phyloP scores from a whole-genome alignment of 2,888 invertebrate genomes.

The Dusona sp. region DNA sequence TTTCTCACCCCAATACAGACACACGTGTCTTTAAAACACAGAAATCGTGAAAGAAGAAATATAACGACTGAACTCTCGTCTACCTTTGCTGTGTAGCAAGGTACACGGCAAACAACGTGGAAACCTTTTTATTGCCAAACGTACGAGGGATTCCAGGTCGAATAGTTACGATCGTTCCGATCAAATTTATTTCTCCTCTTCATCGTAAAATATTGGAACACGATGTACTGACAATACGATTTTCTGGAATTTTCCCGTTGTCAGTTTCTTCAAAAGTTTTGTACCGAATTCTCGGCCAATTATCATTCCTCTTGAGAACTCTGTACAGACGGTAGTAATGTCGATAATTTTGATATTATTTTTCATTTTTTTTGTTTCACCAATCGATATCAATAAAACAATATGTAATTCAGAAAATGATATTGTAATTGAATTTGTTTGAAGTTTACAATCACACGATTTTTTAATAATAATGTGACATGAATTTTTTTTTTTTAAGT shows the following conservation, averaged over 20 bases:
- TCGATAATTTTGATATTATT: too few species aligned
- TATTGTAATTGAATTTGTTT: neutral
- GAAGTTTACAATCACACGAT: neutral
- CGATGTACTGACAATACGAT: neutral
- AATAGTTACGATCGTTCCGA: neutral
- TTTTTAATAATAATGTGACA: neutral
- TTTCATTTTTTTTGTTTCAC: neutral
- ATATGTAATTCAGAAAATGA: neutral
- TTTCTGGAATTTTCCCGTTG: neutral
- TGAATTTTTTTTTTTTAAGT: neutral
- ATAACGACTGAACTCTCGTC: constrained; percentile 40
- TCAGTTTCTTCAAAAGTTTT: neutral
- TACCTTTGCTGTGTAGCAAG: constrained; percentile 56
- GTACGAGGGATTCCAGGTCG: constrained; percentile 19
- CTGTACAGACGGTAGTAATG: neutral
- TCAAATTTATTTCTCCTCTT: neutral
- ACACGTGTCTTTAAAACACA: constrained; percentile 4
- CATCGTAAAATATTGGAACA: neutral
- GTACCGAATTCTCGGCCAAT: neutral
- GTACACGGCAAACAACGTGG: constrained; percentile 43
- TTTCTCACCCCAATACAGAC: constrained; percentile 32
- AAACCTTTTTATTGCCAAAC: constrained; percentile 39
- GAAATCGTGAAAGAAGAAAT: constrained; percentile 18
- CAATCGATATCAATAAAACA: neutral
- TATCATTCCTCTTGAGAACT: neutral